Evolutionary conservation across 2,113 vertebrate genomes (phyloP), one percentile per base, ranked within the genome.

Genomic region (Charina bottae): DNA sequence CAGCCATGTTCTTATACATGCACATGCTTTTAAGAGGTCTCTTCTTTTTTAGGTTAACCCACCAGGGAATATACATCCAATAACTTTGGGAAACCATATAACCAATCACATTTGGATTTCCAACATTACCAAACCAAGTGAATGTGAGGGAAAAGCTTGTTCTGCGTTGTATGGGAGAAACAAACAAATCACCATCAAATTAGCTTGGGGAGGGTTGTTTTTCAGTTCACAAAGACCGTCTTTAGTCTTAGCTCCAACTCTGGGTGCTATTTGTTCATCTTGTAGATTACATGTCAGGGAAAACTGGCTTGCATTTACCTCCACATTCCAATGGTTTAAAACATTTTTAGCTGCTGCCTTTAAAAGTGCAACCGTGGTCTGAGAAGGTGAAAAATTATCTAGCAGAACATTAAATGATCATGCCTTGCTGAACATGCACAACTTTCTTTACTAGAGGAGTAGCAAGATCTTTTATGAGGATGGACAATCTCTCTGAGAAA

Each of bases 361-460:
- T 42, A 64, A 54, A 6, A 85, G 49, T 49, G 12, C 68, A 83
- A 21, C 13, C 15, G 68, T 2, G 49, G 12, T 9, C 24, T 83
- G 23, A 37, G 33, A 26, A 85, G 12, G 56, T 59, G 37, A 23
- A 5, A 89, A 55, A 21, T 13, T 60, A 85, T 23, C n/a, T 54
- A 85, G 28, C 58, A 62, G 83, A 37, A 90, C 28, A 33, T 46
- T 8, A 78, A 78, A 49, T 24, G 56, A 10, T 1, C 10, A 19
- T 15, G 17, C 1, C 3, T 26, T 83, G 15, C 0, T 2, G 4
- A 6, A 21, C n/a, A n/a, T 3, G n/a, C 2, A n/a, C 0, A 11
- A 46, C 42, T 64, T 12, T 33, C 56, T 59, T 28, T 33, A 26
- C 26, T n/a, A 54, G 33, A 53, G 33, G n/a, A n/a, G n/a, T 37